A percentile compares a stretch with the other conserved stretches of the same genome.
phyloP scores from a whole-genome alignment of 2,888 invertebrate species.

The Drosophila picticornis region DNA sequence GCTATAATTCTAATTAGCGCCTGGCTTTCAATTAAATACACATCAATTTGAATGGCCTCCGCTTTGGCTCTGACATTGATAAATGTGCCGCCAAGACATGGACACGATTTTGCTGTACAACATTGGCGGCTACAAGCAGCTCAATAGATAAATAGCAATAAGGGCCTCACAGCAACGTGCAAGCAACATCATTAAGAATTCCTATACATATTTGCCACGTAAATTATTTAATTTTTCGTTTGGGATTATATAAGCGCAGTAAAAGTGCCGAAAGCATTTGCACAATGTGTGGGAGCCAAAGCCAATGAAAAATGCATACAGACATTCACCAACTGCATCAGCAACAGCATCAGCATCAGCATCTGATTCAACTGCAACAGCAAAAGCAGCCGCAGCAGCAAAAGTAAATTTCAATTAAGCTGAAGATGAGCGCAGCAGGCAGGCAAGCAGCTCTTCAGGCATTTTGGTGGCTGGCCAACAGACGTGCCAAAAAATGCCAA shows the following conservation, averaged over 20 bases:
- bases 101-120: conserved; percentile 69
- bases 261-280: conserved; percentile 80
- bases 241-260: conserved; percentile 72
- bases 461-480: conserved; percentile 60
- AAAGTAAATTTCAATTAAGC: conserved; percentile 79
- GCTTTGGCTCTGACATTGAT: conserved; percentile 74
- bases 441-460: conserved; percentile 52
- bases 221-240: conserved; percentile 75
- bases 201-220: conserved; percentile 39
- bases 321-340: conserved; percentile 64
- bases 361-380: conserved; percentile 16
- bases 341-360: conserved; percentile 26
- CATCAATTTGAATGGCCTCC: conserved; percentile 71
- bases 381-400: conserved; percentile 29
- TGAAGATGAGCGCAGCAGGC: conserved; percentile 71
- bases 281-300: conserved; percentile 80
- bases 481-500: conserved; percentile 62
- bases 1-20: conserved; percentile 76
- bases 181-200: conserved; percentile 59
- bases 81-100: conserved; percentile 60
- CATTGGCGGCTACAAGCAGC: conserved; percentile 48
- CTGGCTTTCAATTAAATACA: conserved; percentile 73
- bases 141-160: conserved; percentile 32
- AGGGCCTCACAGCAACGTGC: conserved; percentile 12
- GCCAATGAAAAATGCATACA: conserved; percentile 74